Percentiles rank a stretch among this genome's conserved stretches.
Conservation (phyloP, 1,140 invertebrate genomes). For the Orius insidiosus region DNA sequence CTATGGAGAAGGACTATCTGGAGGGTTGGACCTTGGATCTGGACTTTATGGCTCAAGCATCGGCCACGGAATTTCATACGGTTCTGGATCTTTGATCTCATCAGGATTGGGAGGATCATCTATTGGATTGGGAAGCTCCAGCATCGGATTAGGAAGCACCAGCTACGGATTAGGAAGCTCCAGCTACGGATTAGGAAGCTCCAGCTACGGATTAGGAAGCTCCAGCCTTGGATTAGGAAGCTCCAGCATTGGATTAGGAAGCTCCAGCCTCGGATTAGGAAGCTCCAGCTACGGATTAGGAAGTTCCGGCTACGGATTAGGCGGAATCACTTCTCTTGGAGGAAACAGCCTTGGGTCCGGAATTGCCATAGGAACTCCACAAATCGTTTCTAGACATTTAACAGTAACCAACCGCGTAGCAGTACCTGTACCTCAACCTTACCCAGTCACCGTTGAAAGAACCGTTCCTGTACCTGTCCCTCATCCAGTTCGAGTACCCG, state of each 20-base stretch:
- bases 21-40: too few relatives aligned
- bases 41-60: too few relatives aligned
- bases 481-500: neutral
- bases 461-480: neutral
- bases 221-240: neutral
- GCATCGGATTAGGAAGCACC: too few relatives aligned
- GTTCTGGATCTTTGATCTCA: too few relatives aligned
- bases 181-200: too few relatives aligned
- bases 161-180: too few relatives aligned
- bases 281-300: neutral
- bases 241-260: slow-evolving; percentile 3
- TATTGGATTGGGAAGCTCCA: too few relatives aligned
- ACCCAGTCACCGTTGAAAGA: neutral
- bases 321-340: neutral
- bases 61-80: too few relatives aligned
- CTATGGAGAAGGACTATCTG: too few relatives aligned
- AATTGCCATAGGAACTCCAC: neutral
- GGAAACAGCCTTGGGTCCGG: neutral
- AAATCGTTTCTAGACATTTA: slow-evolving; percentile 7
- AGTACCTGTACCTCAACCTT: slow-evolving; percentile 15
- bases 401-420: slow-evolving; percentile 14
- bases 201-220: too few relatives aligned
- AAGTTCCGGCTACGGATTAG: neutral
- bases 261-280: neutral
- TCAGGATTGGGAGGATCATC: too few relatives aligned